Base-by-base conservation (phyloP, 2,113 vertebrate species). In the Prinia subflava region DNA sequence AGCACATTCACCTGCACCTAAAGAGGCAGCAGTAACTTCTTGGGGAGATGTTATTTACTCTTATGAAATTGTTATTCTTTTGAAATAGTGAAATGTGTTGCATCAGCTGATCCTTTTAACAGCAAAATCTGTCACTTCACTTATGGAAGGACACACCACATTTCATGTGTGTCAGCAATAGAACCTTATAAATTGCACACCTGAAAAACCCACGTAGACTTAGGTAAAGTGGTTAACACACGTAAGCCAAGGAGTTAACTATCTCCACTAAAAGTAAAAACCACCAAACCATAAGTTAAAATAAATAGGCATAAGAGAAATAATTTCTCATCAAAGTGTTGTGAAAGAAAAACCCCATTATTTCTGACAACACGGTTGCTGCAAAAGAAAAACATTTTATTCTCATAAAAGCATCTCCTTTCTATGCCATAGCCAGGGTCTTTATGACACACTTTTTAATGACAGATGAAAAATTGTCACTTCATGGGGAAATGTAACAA, bases 281-380 rank as follows among this genome's bases (percentile, higher is more conserved):
- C 4, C 6, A 28, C 10, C 6, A 35, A 83, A 44, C 37, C 27
- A 55, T 3, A 87, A 6, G 12, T 65, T 70, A n/a, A 42, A 69
- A 46, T 16, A 70, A 88, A 11, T 17, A 63, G 9, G 9, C 10
- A 49, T 67, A 88, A 65, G 55, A 80, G n/a, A 86, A 90, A 94
- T 55, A 65, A 46, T 8, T 0, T 67, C 71, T 41, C 10, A 55
- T 65, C 37, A 15, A 76, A 81, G 16, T 14, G 3, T 14, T 74
- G 28, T 28, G 41, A 85, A 82, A 13, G 11, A 33, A 83, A 91
- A 64, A 21, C 3, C 0, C 0, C 0, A 0, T 6, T 3, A 33
- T 76, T 82, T 77, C 53, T 92, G 46, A 70, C 8, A 86, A 55
- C 6, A 33, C 0, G 0, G 14, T 35, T 70, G 30, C 19, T 70